Conservation (phyloP, 2,888 invertebrate genomes). For the Zaprionus bogoriensis region DNA sequence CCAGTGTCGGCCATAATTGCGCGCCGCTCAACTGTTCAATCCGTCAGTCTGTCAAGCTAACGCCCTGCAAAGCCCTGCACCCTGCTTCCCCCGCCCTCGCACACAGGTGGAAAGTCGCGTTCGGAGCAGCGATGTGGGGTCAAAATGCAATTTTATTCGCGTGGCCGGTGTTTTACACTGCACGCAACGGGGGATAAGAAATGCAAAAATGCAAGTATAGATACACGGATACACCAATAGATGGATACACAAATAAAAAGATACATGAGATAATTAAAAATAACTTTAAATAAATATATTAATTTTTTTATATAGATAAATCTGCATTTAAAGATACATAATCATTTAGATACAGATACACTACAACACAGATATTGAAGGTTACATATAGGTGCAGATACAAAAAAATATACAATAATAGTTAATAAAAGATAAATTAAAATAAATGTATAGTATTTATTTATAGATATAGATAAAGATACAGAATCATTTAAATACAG, state of each 20-base stretch:
- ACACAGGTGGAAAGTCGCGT: conserved; percentile 27
- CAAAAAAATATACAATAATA: too few relatives aligned
- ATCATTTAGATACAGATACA: too few relatives aligned
- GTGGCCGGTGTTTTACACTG: conserved; percentile 23
- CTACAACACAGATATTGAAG: too few relatives aligned
- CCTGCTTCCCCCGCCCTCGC: background rate
- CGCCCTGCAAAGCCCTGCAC: background rate
- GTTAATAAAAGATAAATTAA: too few relatives aligned
- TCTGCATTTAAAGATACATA: background rate
- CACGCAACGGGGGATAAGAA: background rate
- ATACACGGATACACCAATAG: background rate
- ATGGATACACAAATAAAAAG: too few relatives aligned
- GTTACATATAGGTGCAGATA: too few relatives aligned
- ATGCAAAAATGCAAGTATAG: background rate
- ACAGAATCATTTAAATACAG: too few relatives aligned
- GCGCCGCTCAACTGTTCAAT: conserved; percentile 24
- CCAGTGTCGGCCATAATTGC: conserved; percentile 49
- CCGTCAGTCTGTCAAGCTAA: conserved; percentile 1
- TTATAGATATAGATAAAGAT: too few relatives aligned
- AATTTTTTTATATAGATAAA: background rate
- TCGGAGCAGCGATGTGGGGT: conserved; percentile 25
- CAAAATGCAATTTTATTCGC: conserved; percentile 24
- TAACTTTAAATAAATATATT: background rate
- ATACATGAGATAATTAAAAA: background rate
- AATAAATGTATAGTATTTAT: too few relatives aligned